Evolutionary conservation across 1,140 invertebrate species (phyloP).

Genomic region (Tetramorium alpestre): DNA sequence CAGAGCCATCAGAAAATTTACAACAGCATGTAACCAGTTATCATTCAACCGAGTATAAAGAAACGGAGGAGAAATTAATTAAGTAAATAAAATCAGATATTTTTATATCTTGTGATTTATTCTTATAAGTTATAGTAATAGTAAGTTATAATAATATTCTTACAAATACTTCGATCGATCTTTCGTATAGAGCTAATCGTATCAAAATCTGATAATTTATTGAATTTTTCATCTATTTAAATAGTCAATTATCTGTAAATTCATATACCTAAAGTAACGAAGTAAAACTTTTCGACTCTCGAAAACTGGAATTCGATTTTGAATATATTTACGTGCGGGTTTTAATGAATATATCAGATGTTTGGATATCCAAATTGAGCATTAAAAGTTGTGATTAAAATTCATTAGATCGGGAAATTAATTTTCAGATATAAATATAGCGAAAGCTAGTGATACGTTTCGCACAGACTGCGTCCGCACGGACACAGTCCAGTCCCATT

Average conservation of each 20-base stretch:
- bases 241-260: background rate
- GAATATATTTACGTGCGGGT: background rate
- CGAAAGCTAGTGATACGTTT: background rate
- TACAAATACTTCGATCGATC: too few species aligned
- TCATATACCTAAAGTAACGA: background rate
- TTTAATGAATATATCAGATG: background rate
- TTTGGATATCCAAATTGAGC: background rate
- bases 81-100: too few species aligned
- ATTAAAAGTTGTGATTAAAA: background rate
- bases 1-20: too few species aligned
- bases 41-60: too few species aligned
- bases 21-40: too few species aligned
- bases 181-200: background rate
- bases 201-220: background rate
- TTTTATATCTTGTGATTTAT: too few species aligned
- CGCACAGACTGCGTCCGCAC: background rate
- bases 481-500: background rate
- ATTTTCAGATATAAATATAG: background rate
- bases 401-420: slow-evolving; percentile 22
- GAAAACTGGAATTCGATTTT: background rate
- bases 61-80: too few species aligned
- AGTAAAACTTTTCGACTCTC: background rate
- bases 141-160: too few species aligned
- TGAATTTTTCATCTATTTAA: background rate
- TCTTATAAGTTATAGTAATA: too few species aligned